Percentiles rank a stretch among this genome's conserved stretches.
phyloP scores from a whole-genome alignment of 37 sponge, comb jelly and placozoan genomes.

The Petrosia ficiformis region DNA sequence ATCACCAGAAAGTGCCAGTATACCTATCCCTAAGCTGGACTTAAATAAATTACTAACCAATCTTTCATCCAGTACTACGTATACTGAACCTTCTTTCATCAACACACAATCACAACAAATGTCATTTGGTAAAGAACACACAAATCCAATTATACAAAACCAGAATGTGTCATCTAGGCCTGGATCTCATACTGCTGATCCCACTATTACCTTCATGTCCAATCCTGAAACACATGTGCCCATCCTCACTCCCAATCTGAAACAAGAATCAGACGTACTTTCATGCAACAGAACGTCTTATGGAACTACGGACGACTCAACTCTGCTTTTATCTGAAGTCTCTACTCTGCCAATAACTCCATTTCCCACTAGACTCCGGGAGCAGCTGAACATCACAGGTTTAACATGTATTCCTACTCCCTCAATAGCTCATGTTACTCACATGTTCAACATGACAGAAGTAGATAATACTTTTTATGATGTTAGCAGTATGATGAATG shows the following conservation, averaged over 20 bases:
- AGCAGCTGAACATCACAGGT: neutral
- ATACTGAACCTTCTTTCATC: neutral
- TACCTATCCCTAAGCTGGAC: neutral
- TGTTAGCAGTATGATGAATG: neutral
- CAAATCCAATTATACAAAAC: no score
- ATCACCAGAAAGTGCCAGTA: neutral
- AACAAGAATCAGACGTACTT: no score
- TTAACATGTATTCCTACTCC: slow-evolving; percentile 11
- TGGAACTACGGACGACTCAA: neutral
- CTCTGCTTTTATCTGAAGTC: neutral
- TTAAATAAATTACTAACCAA: neutral
- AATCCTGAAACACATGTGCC: neutral
- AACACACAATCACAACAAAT: no score
- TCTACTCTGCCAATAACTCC: neutral
- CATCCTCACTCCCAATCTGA: no score
- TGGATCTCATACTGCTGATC: neutral
- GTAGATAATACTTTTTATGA: neutral
- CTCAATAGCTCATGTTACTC: slow-evolving; percentile 10
- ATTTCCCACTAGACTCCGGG: neutral
- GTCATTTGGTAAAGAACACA: no score
- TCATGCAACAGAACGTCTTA: neutral
- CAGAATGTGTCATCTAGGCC: neutral
- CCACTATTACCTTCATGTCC: neutral
- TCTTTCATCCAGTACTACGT: neutral
- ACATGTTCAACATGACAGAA: slow-evolving; percentile 6